Percentiles rank a stretch among this genome's conserved stretches.
phyloP scores from a whole-genome alignment of 2,797 vertebrate species.

The Merluccius polli region DNA sequence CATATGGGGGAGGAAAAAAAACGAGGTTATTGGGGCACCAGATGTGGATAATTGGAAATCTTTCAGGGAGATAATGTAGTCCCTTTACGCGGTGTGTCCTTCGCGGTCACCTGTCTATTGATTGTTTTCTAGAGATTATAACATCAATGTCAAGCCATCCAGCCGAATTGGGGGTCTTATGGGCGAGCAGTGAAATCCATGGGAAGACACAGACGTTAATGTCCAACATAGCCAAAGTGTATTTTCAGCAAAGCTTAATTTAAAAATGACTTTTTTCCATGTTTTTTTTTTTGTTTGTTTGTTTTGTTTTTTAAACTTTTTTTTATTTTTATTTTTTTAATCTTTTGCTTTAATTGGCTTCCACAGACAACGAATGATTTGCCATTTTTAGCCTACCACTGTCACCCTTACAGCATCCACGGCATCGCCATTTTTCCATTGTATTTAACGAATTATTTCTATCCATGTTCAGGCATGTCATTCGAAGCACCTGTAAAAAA shows the following conservation, averaged over 20 bases:
- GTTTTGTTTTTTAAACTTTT: too few relatives aligned
- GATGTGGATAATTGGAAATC: conserved; percentile 57
- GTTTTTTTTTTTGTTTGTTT: background rate
- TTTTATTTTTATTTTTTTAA: too few relatives aligned
- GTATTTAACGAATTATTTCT: background rate
- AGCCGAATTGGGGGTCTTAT: too few relatives aligned
- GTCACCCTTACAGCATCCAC: background rate
- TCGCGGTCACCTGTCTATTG: conserved; percentile 60
- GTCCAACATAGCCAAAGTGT: background rate
- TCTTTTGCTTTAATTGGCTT: background rate
- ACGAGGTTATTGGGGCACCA: conserved; percentile 39
- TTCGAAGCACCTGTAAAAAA: background rate
- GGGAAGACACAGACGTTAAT: too few relatives aligned
- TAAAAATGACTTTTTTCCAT: background rate
- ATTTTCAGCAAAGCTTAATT: conserved; percentile 12
- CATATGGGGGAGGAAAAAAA: too few relatives aligned
- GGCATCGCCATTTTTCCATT: background rate
- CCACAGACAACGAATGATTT: background rate
- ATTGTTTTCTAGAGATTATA: conserved; percentile 65
- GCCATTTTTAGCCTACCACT: background rate
- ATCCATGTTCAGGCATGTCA: conserved; percentile 2
- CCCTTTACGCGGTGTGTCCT: conserved; percentile 48
- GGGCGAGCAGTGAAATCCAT: too few relatives aligned
- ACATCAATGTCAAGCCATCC: conserved; percentile 44
- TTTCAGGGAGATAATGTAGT: conserved; percentile 59